Evolutionary conservation across 2,797 vertebrate species (phyloP).

Genomic region (Syndactyla subalaris): DNA sequence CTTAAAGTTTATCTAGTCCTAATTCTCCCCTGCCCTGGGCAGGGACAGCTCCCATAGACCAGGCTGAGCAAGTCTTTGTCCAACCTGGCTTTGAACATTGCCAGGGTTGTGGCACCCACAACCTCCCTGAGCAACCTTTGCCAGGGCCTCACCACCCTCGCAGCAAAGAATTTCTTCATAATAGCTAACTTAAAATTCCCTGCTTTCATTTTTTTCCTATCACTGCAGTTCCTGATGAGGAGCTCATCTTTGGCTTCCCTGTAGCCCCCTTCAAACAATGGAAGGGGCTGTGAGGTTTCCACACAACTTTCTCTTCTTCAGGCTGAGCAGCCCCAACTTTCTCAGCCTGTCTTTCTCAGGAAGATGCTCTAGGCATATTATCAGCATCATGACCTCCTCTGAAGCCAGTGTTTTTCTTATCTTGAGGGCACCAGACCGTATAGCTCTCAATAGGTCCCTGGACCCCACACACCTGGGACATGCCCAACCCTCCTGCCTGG

Average conservation of each 20-base stretch:
- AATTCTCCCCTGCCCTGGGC: not conserved
- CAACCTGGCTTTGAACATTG: not conserved
- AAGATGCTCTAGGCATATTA: not conserved
- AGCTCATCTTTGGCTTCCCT: not conserved
- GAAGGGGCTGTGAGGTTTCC: not conserved
- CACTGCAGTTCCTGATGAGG: not conserved
- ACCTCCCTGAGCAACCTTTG: not conserved
- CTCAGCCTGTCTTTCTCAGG: not conserved
- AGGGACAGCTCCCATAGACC: not conserved
- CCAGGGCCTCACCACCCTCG: not conserved
- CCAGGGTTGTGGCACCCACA: not conserved
- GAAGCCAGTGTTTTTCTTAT: not conserved
- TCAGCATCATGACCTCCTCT: not conserved
- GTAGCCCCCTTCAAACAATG: not conserved
- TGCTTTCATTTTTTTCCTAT: not conserved
- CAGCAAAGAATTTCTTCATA: not conserved
- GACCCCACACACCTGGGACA: not conserved
- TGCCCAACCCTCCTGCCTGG: not conserved
- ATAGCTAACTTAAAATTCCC: not conserved
- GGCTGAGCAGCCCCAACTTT: not conserved
- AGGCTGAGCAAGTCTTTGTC: not conserved
- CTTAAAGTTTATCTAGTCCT: not conserved
- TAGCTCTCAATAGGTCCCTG: not conserved
- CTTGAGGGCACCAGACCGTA: not conserved
- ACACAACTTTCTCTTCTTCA: not conserved